Evolutionary conservation across 2,113 vertebrate species (phyloP), one percentile per base, ranked within the genome.

Genomic region (human): DNA sequence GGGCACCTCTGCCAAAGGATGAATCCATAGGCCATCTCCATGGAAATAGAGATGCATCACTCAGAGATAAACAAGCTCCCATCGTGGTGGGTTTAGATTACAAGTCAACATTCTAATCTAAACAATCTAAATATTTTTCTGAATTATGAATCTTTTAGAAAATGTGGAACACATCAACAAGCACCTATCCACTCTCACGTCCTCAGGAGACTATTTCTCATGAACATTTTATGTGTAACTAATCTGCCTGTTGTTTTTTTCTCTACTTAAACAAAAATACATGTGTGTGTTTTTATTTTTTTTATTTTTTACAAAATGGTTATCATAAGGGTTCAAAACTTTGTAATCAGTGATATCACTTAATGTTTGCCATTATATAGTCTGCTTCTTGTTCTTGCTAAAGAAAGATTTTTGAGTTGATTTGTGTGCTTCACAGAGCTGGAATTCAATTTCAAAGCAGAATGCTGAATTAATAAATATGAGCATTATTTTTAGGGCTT

Each of bases 401-500:
- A n/a, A 61, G 40, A 88, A 72, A 10, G 27, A 12, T 25, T 35
- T 75, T 66, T 4, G 64, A 82, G 13, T 35, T 20, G 1, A 4
- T 76, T 27, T 68, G 14, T 6, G 3, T 43, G 22, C 73, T 50
- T 89, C 64, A 8, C 17, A 10, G 87, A 85, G 35, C 23, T 55
- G 4, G 30, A 35, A 76, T 35, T 38, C n/a, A 1, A 22, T 55
- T 76, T 10, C 57, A 45, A 52, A 68, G 32, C 6, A 88, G 10
- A 1, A 12, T 5, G 35, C 27, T 25, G 38, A 1, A 11, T 72
- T 13, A 57, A 8, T 50, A 8, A 4, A 5, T 1, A 13, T 10
- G 1, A 0, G 10, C 6, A 0, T 43, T 91, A 40, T 43, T 27
- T 50, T 87, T 4, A 40, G 40, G 59, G 0, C 3, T 3, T 4